Evolutionary conservation across 2,113 vertebrate species (phyloP), one percentile per base, ranked within the genome.

Genomic region (Colossoma macropomum): DNA sequence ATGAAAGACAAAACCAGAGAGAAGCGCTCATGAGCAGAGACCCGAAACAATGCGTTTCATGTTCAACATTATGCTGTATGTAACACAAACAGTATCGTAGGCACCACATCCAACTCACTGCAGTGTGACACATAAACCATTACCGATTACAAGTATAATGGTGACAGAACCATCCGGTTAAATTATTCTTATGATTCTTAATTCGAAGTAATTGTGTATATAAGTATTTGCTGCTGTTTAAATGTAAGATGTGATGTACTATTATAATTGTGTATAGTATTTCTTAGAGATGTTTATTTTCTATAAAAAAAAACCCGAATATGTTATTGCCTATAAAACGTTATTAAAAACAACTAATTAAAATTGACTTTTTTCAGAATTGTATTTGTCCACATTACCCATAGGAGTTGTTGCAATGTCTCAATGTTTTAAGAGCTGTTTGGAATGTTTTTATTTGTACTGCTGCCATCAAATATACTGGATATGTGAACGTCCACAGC

Each of bases 281-380:
- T 95, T 95, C 94, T 92, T 95, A 95, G 94, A 95, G 94, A 95
- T 95, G 94, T 95, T 95, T 95, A 95, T 95, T 95, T 95, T 95
- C 92, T 95, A 95, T 95, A 95, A 95, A 93, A 95, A 62, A 25
- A 12, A 60, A 60, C 2, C 15, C 91, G 91, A 95, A 94, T 94
- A 94, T 93, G 94, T 95, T 94, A 94, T 95, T 95, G 94, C 93
- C 93, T 94, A 94, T 93, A 94, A 95, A 95, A 94, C 92, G 91
- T 94, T 94, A 94, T 94, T 94, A 94, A 95, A 95, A 93, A 85
- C 82, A 87, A 92, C 90, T 87, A 90, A 94, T 90, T 91, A 69
- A 90, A 84, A 82, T 68, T 75, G 59, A 87, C 81, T 80, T 88
- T 91, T 93, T 93, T 92, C 89, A 89, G 90, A 91, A 92, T 90